These are phyloP conservation scores for Genyomyrus donnyi DNA, from an alignment of 2,113 vertebrate species.

Conservation along the genomic window DNA sequence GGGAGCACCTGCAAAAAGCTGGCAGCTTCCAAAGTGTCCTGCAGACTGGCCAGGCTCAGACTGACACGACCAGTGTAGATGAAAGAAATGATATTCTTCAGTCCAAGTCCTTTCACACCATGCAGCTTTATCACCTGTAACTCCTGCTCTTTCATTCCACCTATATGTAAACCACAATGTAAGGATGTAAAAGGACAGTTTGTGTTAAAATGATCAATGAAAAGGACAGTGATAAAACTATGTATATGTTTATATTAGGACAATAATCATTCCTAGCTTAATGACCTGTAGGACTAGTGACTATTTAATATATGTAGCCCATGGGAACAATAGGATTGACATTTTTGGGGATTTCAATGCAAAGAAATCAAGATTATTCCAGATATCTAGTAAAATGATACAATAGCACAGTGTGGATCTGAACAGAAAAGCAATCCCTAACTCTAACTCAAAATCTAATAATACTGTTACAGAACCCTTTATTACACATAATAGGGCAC, in stretches of 20 bases:
- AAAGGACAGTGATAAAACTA: not conserved
- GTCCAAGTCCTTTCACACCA: conserved; percentile 57
- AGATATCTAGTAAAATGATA: not conserved
- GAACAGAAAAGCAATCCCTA: not conserved
- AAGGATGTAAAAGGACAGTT: conserved; percentile 21
- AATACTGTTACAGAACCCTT: not conserved
- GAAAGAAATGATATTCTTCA: conserved; percentile 70
- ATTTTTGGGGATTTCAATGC: not conserved
- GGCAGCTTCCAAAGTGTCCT: conserved; percentile 69
- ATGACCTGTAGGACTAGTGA: not conserved
- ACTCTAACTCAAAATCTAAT: not conserved
- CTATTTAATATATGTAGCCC: not conserved
- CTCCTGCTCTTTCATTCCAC: conserved; percentile 69
- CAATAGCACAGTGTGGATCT: not conserved
- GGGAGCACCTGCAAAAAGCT: conserved; percentile 71
- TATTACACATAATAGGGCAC: no score
- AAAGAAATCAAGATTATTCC: not conserved
- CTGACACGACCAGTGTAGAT: conserved; percentile 65
- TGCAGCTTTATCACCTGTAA: conserved; percentile 69
- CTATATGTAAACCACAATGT: conserved; percentile 35
- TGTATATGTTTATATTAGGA: not conserved
- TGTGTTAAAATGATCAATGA: not conserved
- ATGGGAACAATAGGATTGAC: not conserved
- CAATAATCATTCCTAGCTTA: not conserved
- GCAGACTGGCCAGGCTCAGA: conserved; percentile 60